Conservation (phyloP, 1,140 invertebrate species). For the Penaeus chinensis region DNA sequence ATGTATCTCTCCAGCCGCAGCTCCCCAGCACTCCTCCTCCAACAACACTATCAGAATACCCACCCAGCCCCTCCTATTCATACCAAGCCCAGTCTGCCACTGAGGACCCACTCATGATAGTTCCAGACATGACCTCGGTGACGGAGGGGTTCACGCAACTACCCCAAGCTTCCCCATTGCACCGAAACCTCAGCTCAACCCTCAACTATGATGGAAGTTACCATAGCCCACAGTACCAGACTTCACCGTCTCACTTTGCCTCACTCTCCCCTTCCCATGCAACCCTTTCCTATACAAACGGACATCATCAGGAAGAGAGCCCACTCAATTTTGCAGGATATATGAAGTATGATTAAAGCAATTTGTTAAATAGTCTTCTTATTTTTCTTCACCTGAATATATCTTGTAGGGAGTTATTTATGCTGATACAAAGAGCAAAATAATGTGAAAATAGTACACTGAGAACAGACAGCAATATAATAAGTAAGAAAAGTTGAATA, state of each 20-base stretch:
- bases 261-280: slow-evolving; percentile 39
- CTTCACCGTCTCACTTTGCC: slow-evolving; percentile 49
- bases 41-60: slow-evolving; percentile 50
- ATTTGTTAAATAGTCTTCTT: not conserved
- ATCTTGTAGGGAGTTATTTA: too few relatives aligned
- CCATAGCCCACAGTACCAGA: slow-evolving; percentile 58
- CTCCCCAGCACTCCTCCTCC: slow-evolving; percentile 51
- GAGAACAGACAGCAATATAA: too few relatives aligned
- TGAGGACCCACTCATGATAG: slow-evolving; percentile 51
- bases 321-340: slow-evolving; percentile 51
- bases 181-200: slow-evolving; percentile 17
- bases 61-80: slow-evolving; percentile 49
- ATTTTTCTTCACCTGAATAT: too few relatives aligned
- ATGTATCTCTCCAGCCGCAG: slow-evolving; percentile 50
- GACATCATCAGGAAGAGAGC: slow-evolving; percentile 48
- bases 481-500: too few relatives aligned
- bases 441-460: too few relatives aligned
- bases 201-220: slow-evolving; percentile 48
- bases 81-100: slow-evolving; percentile 42
- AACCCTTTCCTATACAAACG: slow-evolving; percentile 31
- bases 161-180: slow-evolving; percentile 27
- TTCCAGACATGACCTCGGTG: slow-evolving; percentile 46
- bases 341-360: slow-evolving; percentile 47
- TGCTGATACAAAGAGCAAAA: too few relatives aligned
- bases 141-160: slow-evolving; percentile 38